A percentile compares a stretch with the other conserved stretches of the same genome.
Evolutionary conservation across 2,113 vertebrate species (phyloP).

Genomic region (Hemibagrus wyckioides): DNA sequence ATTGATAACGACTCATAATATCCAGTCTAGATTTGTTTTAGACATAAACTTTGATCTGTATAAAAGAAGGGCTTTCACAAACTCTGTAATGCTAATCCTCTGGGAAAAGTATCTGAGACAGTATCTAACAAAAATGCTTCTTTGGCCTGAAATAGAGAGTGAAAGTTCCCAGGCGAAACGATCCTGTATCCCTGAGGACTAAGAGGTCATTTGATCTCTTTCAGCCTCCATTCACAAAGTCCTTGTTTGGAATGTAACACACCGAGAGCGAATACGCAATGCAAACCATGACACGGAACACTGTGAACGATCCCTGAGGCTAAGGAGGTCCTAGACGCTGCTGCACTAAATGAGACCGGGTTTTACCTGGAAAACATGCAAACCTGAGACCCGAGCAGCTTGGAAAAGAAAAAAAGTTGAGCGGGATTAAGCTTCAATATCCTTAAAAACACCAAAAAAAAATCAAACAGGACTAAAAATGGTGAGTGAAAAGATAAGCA

Average conservation of each 20-base stretch:
- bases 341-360: neutral
- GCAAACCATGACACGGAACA: slow-evolving; percentile 27
- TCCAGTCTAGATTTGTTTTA: neutral
- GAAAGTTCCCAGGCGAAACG: slow-evolving; percentile 35
- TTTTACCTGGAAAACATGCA: neutral
- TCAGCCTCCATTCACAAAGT: slow-evolving; percentile 34
- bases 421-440: neutral
- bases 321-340: slow-evolving; percentile 44
- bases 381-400: neutral
- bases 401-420: neutral
- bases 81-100: slow-evolving; percentile 16
- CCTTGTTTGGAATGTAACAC: slow-evolving; percentile 39
- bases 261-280: slow-evolving; percentile 10
- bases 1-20: neutral
- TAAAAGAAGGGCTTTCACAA: neutral
- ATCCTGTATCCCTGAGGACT: slow-evolving; percentile 35
- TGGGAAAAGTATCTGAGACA: neutral
- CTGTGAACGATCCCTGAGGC: slow-evolving; percentile 22
- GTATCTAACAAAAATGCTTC: slow-evolving; percentile 4
- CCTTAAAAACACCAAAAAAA: neutral
- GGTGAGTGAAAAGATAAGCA: neutral
- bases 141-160: slow-evolving; percentile 25
- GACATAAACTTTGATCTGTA: neutral
- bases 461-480: slow-evolving; percentile 1
- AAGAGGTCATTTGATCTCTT: slow-evolving; percentile 41